Evolutionary conservation across 2,888 invertebrate genomes (phyloP), one percentile per base, ranked within the genome.

Genomic region (Epistrophella euchroma): DNA sequence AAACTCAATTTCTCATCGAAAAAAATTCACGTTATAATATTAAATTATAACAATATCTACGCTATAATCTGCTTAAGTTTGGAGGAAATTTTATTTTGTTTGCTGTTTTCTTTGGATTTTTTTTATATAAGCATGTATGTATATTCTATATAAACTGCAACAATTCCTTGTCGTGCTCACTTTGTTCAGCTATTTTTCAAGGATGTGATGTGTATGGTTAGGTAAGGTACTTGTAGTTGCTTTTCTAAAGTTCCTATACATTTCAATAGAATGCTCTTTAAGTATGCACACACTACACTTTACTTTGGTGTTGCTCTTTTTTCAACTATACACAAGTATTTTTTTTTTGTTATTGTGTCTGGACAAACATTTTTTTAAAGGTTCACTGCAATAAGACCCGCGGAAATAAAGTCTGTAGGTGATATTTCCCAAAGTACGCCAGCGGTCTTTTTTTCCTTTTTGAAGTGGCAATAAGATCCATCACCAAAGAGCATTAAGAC

Each of bases 171-270:
- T 35, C 5, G 60, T 35, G 37, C 25, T 45, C 37, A 55, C 64
- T 71, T 50, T 81, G 75, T 81, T 75, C 66, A 71, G 76, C 37
- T 75, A 45, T 56, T 64, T 64, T 76, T 66, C 56, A 72, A 75
- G 64, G 37, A 66, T 66, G 70, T 70, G 45, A 19, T 11, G 47
- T 13, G 7, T 35, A 40, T 15, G 15, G 4, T 0, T 15, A 37
- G 37, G 2, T 0, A 3, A 40, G 40, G 15, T 40, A 40, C 15
- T 4, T 37, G 40, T 1, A 35, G 35, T 10, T 40, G 4, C 40
- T 40, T 13, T 15, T 40, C 0, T 15, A 15, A 1, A 40, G 40
- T 37, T 15, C 5, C 15, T 40, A 15, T 40, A 5, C 40, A 15
- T 40, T 40, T 5, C 15, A 40, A 15, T 40, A 40, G 40, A 40